Base-by-base conservation (phyloP, 2,888 invertebrate genomes). In the Esperia sulphurella region DNA sequence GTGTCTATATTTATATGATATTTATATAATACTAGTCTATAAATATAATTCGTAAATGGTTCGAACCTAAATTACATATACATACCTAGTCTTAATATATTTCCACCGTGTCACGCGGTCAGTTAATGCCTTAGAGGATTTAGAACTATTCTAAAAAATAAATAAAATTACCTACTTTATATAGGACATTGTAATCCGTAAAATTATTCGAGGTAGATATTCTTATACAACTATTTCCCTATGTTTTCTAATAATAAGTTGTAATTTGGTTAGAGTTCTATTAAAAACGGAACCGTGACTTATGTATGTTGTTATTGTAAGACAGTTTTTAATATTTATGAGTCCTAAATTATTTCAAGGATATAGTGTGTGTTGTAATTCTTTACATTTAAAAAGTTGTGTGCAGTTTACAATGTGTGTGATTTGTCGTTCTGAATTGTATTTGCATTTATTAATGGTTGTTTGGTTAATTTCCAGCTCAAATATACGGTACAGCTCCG, bases 71-170 rank as follows among this genome's bases (percentile, higher is more conserved):
- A 57, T 56, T 46, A 56, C 53, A 52, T 46, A 54, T 48, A 53
- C 55, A 55, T 57, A 55, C 65, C 60, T 58, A 61, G 44, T 49
- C 54, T 51, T 58, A 57, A 50, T 60, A 70, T 71, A 77, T 72
- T 73, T 74, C 61, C 64, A 61, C 77, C 70, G 67, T 46, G 28
- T 41, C 59, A 55, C 55, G 60, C 54, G 55, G 60, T 51, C 66
- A 61, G 63, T 71, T 74, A 77, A 68, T 79, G 84, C 84, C 84
- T 83, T 83, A 81, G 80, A 75, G 67, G 63, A 70, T 50, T 63
- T 77, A 78, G 68, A 51, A 61, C 58, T 69, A 68, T 63, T 35
- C n/a, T 10, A 35, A 35, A n/a, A 45, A 43, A 42, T 14, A 41
- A 28, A 41, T 29, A 51, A 54, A 49, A 51, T 53, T 50, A 43